Base-by-base conservation (phyloP, 2,888 invertebrate species). In the Polyploca ridens region DNA sequence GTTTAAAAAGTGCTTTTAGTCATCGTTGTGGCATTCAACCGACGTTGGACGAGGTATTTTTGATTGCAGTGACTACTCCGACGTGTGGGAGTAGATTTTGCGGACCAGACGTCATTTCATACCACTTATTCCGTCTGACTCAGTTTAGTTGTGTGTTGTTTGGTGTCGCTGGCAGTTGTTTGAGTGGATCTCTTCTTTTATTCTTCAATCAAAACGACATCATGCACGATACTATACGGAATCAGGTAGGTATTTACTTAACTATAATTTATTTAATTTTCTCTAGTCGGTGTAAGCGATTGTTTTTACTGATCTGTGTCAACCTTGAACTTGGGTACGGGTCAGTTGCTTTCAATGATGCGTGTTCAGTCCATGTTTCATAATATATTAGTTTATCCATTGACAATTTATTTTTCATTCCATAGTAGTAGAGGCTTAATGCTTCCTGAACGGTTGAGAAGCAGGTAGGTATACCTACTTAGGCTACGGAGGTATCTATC, bases 191-290 rank as follows among this genome's bases (percentile, higher is more conserved):
- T 14, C 19, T 14, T 62, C 64, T 62, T 62, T 63, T 62, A 58
- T 61, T 64, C 57, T 57, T 68, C 59, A 58, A 62, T 65, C 46
- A 27, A 49, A 66, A 63, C 59, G 38, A 65, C 69, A 71, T 60
- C 66, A 89, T 89, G 89, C 83, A 84, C 74, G 84, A 85, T 64
- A 84, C 86, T 14, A 82, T 89, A 74, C 72, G 76, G 64, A 78
- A 82, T 70, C 87, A 88, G 84, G 89, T 89, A 81, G 68, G 67
- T 68, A 65, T 69, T 67, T 64, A 38, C 10, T 1, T 38, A 10
- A 7, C 10, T 38, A 38, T 58, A 57, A 27, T 35, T 38, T 69
- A 59, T 35, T 49, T 16, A 44, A 44, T 44, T 19, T 63, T 63
- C 57, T 19, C 38, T 65, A n/a, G 65, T 35, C 63, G 63, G 66